Conservation (phyloP, 2,797 vertebrate species). For the Sebastes hopkinsi region DNA sequence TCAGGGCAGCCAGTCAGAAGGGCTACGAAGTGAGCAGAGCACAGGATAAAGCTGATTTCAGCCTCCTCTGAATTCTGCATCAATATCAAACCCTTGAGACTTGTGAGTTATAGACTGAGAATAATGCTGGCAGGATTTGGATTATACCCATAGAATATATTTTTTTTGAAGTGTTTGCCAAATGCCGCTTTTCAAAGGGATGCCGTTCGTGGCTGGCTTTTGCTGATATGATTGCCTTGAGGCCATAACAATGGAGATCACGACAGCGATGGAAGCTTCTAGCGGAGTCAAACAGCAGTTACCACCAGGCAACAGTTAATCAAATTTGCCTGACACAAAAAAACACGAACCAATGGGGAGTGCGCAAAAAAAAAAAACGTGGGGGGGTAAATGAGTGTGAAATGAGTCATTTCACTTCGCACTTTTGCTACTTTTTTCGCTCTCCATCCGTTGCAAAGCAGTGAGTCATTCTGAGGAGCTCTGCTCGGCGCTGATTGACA, state of each 20-base stretch:
- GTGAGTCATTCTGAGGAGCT: slow-evolving; percentile 70
- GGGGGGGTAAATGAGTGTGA: slow-evolving; percentile 28
- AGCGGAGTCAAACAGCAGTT: slow-evolving; percentile 41
- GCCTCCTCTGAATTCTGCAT: slow-evolving; percentile 13
- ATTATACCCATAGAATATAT: slow-evolving; percentile 37
- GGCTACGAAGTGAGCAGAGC: slow-evolving; percentile 32
- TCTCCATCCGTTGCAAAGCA: slow-evolving; percentile 39
- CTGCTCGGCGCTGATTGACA: slow-evolving; percentile 69
- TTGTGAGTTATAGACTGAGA: background rate
- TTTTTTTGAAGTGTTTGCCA: slow-evolving; percentile 29
- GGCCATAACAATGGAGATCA: slow-evolving; percentile 54
- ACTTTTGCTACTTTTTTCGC: slow-evolving; percentile 47
- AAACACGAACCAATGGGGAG: slow-evolving; percentile 43
- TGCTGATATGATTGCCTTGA: slow-evolving; percentile 60
- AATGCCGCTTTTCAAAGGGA: slow-evolving; percentile 21
- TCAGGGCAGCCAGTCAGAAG: slow-evolving; percentile 46
- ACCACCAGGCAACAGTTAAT: slow-evolving; percentile 61
- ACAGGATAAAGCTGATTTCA: background rate
- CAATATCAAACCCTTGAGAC: slow-evolving; percentile 22
- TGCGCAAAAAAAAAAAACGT: background rate
- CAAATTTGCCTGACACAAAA: slow-evolving; percentile 39
- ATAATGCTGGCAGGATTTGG: slow-evolving; percentile 45
- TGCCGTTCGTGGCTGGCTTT: slow-evolving; percentile 15
- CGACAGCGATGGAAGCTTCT: slow-evolving; percentile 44
- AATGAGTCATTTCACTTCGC: slow-evolving; percentile 59